Percentiles rank a stretch among this genome's conserved stretches.
These are phyloP conservation scores for Sebastes matsubarae DNA, from an alignment of 2,797 vertebrate species.

Conservation along the genomic window DNA sequence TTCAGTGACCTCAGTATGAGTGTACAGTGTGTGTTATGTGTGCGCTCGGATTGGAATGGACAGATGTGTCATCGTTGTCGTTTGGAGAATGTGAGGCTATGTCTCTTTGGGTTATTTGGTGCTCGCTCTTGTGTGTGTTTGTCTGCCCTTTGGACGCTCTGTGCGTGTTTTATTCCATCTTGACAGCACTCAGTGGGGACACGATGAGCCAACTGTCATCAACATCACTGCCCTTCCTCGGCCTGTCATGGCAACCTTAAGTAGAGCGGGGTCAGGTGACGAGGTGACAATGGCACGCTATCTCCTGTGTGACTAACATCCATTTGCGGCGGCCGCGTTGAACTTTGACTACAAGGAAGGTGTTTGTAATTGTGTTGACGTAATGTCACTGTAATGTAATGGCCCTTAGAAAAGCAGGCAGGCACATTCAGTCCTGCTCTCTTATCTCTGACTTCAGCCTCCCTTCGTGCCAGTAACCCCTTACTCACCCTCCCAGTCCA, in stretches of 20 bases:
- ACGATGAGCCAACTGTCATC: conserved; percentile 35
- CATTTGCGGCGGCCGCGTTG: conserved; percentile 32
- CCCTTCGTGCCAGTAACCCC: conserved; percentile 57
- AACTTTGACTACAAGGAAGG: conserved; percentile 53
- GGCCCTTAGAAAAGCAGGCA: conserved; percentile 30
- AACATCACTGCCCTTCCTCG: conserved; percentile 38
- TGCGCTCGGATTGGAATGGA: conserved; percentile 44
- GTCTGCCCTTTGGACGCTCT: not conserved
- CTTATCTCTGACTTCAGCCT: conserved; percentile 63
- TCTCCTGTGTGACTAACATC: conserved; percentile 57
- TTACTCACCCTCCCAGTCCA: conserved; percentile 42
- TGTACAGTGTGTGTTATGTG: conserved; percentile 49
- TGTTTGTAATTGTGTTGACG: conserved; percentile 67
- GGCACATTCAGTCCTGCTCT: conserved; percentile 33
- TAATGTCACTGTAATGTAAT: conserved; percentile 52
- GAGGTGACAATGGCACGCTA: conserved; percentile 57
- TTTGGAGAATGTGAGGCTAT: conserved; percentile 54
- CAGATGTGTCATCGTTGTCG: conserved; percentile 62
- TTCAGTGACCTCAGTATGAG: conserved; percentile 73
- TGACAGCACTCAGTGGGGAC: conserved; percentile 35
- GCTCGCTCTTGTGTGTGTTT: not conserved
- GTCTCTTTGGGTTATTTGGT: conserved; percentile 39
- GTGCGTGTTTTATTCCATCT: conserved; percentile 17
- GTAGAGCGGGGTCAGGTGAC: conserved; percentile 50
- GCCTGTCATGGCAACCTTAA: conserved; percentile 48